Evolutionary conservation across 2,797 vertebrate genomes (phyloP).

Genomic region (Chloroceryle amazona): DNA sequence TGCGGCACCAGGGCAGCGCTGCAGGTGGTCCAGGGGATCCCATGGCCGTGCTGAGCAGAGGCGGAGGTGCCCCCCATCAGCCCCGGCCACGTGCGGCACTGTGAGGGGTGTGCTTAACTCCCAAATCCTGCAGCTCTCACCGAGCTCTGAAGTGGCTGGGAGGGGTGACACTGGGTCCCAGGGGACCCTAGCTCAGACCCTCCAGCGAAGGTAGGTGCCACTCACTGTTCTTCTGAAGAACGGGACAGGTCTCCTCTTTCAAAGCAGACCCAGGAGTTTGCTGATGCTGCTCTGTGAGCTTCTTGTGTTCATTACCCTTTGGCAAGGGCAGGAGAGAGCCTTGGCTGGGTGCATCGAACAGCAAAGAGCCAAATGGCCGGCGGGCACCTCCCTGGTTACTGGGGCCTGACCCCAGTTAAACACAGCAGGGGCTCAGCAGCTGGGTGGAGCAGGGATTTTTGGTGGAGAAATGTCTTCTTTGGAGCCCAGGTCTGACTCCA

Average conservation of each 20-base stretch:
- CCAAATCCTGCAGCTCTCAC: not conserved
- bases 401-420: fast-evolving
- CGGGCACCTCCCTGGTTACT: not conserved
- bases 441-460: not conserved
- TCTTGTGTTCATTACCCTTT: not conserved
- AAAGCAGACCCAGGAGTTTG: not conserved
- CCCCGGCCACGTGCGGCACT: fast-evolving
- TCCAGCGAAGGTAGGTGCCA: not conserved
- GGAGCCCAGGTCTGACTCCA: not conserved
- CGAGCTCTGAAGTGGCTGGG: not conserved
- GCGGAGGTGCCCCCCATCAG: not conserved
- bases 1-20: fast-evolving
- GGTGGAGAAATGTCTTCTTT: not conserved
- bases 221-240: not conserved
- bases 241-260: not conserved
- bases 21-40: not conserved
- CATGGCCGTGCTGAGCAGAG: fast-evolving
- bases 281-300: not conserved
- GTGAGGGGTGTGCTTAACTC: not conserved
- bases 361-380: fast-evolving
- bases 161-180: not conserved
- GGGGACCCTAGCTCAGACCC: not conserved
- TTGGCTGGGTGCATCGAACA: fast-evolving
- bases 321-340: not conserved
- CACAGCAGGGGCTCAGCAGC: fast-evolving